Evolutionary conservation across 2,113 vertebrate genomes (phyloP).

Genomic region (Syrmaticus mikado): DNA sequence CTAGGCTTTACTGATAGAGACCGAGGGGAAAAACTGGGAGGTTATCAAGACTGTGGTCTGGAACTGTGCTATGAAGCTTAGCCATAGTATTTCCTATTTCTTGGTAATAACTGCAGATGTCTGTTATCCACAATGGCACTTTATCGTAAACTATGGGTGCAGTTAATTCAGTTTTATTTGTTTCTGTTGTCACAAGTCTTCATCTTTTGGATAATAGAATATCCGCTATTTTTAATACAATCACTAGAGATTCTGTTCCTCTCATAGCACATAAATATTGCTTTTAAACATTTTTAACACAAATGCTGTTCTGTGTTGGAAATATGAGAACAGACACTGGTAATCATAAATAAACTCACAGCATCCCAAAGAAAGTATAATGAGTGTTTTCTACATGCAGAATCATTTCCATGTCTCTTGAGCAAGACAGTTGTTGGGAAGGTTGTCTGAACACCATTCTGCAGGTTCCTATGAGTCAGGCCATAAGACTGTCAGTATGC

Average conservation of each 20-base stretch:
- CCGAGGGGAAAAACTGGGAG: slow-evolving; percentile 50
- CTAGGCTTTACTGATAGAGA: slow-evolving; percentile 55
- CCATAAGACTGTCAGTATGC: background rate
- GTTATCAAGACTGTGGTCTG: slow-evolving; percentile 40
- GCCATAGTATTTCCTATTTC: slow-evolving; percentile 9
- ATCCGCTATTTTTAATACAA: background rate
- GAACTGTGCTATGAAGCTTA: slow-evolving; percentile 52
- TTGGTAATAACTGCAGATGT: slow-evolving; percentile 7
- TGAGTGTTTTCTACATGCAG: background rate
- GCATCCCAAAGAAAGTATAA: background rate
- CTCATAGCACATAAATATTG: background rate
- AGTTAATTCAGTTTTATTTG: slow-evolving; percentile 16
- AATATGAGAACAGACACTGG: background rate
- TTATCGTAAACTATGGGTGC: background rate
- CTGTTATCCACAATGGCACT: background rate
- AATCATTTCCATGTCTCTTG: background rate
- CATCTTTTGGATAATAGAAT: background rate
- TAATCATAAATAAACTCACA: background rate
- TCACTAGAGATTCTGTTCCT: background rate
- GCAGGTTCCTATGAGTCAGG: background rate
- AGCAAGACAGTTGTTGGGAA: background rate
- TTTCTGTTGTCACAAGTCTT: background rate
- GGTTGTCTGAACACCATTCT: background rate
- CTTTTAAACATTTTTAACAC: background rate
- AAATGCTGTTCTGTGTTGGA: background rate